Evolutionary conservation across 2,888 invertebrate species (phyloP).

Genomic region (Miltochrista miniata): DNA sequence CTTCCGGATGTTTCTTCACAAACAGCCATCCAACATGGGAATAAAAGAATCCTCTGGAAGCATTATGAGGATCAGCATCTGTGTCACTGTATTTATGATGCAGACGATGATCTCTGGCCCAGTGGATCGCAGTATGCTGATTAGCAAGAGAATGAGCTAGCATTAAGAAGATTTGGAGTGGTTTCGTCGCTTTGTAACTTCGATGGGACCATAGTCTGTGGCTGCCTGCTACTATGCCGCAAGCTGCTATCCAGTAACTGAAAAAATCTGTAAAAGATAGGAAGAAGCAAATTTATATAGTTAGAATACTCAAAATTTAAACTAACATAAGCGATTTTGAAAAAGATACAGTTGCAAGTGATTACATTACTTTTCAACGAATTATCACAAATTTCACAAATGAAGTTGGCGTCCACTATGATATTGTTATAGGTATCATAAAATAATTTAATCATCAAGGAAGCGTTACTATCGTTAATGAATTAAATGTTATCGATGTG

Average conservation of each 20-base stretch:
- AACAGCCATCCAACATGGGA: slow-evolving; percentile 92
- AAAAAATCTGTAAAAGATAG: slow-evolving; percentile 20
- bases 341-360: too few relatives aligned
- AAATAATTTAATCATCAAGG: too few relatives aligned
- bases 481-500: too few relatives aligned
- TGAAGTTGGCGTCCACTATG: too few relatives aligned
- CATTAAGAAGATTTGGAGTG: slow-evolving; percentile 45
- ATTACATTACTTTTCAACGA: too few relatives aligned
- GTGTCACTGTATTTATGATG: slow-evolving; percentile 85
- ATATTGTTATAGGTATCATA: too few relatives aligned
- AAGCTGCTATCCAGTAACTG: slow-evolving; percentile 4
- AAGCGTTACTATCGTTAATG: too few relatives aligned
- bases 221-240: slow-evolving; percentile 43
- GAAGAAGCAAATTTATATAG: too few relatives aligned
- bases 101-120: slow-evolving; percentile 45
- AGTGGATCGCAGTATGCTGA: slow-evolving; percentile 38
- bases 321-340: too few relatives aligned
- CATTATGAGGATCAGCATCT: slow-evolving; percentile 90
- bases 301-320: too few relatives aligned
- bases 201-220: slow-evolving; percentile 48
- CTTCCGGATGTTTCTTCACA: slow-evolving; percentile 76
- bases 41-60: slow-evolving; percentile 91
- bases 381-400: too few relatives aligned
- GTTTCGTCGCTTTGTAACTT: slow-evolving; percentile 43
- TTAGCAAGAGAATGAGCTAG: slow-evolving; percentile 41